A percentile compares a stretch with the other conserved stretches of the same genome.
Conservation (phyloP, 30 jellyfish, hydroid and myxozoan genomes). For the Catostylus mosaicus region DNA sequence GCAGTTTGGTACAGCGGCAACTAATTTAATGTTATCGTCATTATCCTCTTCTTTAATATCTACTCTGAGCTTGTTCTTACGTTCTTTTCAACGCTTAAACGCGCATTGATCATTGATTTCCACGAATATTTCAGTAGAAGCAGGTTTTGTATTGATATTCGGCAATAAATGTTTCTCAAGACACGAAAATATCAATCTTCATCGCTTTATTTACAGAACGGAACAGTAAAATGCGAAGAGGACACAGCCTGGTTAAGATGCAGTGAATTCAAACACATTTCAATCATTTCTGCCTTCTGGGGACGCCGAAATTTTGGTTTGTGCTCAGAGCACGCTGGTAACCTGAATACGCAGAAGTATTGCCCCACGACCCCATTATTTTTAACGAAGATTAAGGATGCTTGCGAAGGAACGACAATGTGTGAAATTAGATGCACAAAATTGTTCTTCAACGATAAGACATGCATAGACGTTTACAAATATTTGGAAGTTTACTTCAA, state of each 20-base stretch:
- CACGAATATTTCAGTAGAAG: too few species aligned
- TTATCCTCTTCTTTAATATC: too few species aligned
- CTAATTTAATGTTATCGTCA: too few species aligned
- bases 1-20: too few species aligned
- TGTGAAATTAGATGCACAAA: slow-evolving; percentile 99
- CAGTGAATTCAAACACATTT: slow-evolving; percentile 96
- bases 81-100: too few species aligned
- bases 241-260: slow-evolving; percentile 99
- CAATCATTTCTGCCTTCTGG: slow-evolving; percentile 99
- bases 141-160: too few species aligned
- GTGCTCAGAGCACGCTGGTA: slow-evolving; percentile 99
- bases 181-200: not conserved
- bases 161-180: too few species aligned
- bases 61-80: too few species aligned
- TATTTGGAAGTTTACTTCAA: slow-evolving; percentile 96
- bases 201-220: slow-evolving; percentile 73
- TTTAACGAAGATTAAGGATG: slow-evolving; percentile 97
- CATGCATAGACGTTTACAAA: slow-evolving; percentile 98
- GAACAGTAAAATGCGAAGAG: slow-evolving; percentile 99
- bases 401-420: slow-evolving; percentile 99
- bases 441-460: slow-evolving; percentile 97
- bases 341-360: slow-evolving; percentile 83
- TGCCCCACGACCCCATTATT: slow-evolving; percentile 99
- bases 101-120: too few species aligned
- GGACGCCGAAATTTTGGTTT: slow-evolving; percentile 99